A percentile compares a stretch with the other conserved stretches of the same genome.
phyloP scores from a whole-genome alignment of 2,113 vertebrate genomes.

The Nestor notabilis region DNA sequence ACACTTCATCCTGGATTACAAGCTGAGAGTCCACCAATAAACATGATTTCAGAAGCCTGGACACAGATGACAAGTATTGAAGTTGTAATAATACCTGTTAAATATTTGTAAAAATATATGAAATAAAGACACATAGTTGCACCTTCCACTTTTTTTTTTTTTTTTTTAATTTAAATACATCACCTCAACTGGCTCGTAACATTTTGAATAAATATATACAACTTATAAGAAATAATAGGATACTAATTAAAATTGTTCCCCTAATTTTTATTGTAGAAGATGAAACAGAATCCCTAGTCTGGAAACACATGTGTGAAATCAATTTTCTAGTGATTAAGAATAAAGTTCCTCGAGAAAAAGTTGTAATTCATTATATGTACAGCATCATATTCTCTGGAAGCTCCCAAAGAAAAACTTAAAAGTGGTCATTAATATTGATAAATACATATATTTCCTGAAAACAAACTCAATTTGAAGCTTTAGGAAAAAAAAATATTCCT shows the following conservation, averaged over 20 bases:
- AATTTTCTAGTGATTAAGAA: neutral
- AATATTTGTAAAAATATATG: neutral
- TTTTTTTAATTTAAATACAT: neutral
- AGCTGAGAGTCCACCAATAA: constrained; percentile 75
- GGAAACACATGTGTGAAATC: neutral
- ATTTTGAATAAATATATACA: neutral
- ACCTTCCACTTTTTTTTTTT: neutral
- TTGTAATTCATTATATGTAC: neutral
- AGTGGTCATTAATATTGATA: neutral
- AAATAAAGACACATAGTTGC: neutral
- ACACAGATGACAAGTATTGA: constrained; percentile 84
- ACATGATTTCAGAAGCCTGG: constrained; percentile 82
- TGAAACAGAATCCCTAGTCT: neutral
- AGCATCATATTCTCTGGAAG: neutral
- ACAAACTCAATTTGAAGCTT: neutral
- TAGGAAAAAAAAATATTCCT: neutral
- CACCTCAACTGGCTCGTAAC: neutral
- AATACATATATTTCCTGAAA: neutral
- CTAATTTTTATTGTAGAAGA: neutral
- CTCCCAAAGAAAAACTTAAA: neutral
- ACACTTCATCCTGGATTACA: constrained; percentile 78
- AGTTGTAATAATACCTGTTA: constrained; percentile 80
- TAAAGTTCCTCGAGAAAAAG: neutral
- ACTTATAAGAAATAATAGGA: neutral
- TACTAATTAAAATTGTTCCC: neutral